Percentiles rank a stretch among this genome's conserved stretches.
These are phyloP conservation scores for Poecilia gillii DNA, from an alignment of 2,797 vertebrate genomes.

Conservation along the genomic window DNA sequence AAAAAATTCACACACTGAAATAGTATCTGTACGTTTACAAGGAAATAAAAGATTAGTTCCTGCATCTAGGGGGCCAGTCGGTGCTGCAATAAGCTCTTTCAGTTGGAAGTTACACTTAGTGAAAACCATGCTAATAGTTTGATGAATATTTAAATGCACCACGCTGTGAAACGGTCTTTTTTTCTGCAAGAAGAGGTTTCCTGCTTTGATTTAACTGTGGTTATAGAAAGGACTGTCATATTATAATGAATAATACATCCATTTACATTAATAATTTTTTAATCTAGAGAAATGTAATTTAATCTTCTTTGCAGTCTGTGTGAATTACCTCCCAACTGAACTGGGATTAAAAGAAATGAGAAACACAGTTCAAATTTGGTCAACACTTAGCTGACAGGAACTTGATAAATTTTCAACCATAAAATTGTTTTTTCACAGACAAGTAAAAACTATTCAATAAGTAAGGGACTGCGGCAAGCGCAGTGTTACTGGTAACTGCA, in stretches of 20 bases:
- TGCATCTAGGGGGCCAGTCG: conserved; percentile 5
- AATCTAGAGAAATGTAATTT: neutral
- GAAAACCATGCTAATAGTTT: conserved; percentile 32
- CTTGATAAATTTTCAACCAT: neutral
- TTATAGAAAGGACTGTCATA: conserved; percentile 21
- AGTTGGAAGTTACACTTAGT: conserved; percentile 21
- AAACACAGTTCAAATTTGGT: neutral
- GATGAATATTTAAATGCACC: conserved; percentile 37
- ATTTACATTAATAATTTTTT: conserved; percentile 1
- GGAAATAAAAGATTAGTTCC: conserved; percentile 2
- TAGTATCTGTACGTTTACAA: neutral
- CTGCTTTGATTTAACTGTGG: conserved; percentile 4
- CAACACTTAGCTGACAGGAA: neutral
- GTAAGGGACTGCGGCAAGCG: neutral
- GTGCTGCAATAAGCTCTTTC: conserved; percentile 11
- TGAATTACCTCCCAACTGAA: neutral
- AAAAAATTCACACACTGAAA: conserved; percentile 14
- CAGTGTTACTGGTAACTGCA: neutral
- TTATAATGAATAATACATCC: conserved; percentile 13
- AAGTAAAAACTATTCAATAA: neutral
- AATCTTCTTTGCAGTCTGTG: neutral
- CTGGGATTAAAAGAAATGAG: neutral
- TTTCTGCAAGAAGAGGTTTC: conserved; percentile 24
- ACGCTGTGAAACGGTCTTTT: conserved; percentile 1
- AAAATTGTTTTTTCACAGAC: neutral